phyloP scores from a whole-genome alignment of 92 coral and sea anemone genomes.

The Pocillopora meandrina region DNA sequence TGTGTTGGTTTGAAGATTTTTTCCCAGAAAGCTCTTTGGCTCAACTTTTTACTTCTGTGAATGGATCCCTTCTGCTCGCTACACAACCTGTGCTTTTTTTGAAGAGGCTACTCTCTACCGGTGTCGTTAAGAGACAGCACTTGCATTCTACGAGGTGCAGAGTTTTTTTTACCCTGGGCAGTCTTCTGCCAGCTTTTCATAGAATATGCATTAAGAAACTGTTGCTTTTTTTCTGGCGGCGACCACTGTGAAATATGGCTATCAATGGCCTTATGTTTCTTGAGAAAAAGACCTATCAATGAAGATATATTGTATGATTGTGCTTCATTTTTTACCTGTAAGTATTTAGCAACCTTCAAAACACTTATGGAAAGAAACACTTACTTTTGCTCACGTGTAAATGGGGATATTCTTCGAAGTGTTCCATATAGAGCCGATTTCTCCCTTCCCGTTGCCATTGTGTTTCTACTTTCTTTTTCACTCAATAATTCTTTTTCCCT shows the following conservation, averaged over 20 bases:
- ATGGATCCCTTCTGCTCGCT: too few species aligned
- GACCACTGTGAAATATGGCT: conserved; percentile 37
- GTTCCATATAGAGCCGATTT: conserved; percentile 22
- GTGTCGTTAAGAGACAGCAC: conserved; percentile 12
- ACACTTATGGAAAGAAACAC: not conserved
- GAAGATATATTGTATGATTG: not conserved
- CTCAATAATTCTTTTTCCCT: not conserved
- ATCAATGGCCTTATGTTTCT: conserved; percentile 33
- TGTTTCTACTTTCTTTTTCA: not conserved
- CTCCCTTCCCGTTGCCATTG: conserved; percentile 8
- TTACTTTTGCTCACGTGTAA: conserved; percentile 37
- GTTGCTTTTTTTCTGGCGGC: conserved; percentile 16
- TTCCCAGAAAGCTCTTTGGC: too few species aligned
- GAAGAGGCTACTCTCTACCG: not conserved
- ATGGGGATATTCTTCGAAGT: conserved; percentile 21
- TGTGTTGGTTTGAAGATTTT: too few species aligned
- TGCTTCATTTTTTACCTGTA: not conserved
- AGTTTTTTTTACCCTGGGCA: conserved; percentile 21
- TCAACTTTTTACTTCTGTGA: too few species aligned
- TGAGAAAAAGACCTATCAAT: conserved; percentile 12
- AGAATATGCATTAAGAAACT: conserved; percentile 22
- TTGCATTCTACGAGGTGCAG: conserved; percentile 23
- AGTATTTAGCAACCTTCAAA: not conserved
- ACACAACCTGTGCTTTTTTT: conserved; percentile 11
- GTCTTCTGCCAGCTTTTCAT: conserved; percentile 10